These are phyloP conservation scores for Dicyrtomina minuta DNA, from an alignment of 2,888 invertebrate species.

Conservation along the genomic window DNA sequence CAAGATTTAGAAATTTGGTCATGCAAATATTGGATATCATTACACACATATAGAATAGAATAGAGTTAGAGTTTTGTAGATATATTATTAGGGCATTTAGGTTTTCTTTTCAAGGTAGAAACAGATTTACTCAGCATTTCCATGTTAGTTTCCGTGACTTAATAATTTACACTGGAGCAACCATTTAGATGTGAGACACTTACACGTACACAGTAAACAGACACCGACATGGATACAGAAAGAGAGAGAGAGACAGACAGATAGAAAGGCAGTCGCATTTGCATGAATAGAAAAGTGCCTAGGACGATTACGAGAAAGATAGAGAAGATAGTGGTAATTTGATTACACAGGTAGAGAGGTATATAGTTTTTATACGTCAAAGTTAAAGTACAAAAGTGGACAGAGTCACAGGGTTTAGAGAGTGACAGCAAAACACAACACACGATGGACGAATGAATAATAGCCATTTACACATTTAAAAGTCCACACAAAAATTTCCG, in stretches of 20 bases:
- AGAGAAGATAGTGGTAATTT: not conserved
- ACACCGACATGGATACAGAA: conserved; percentile 6
- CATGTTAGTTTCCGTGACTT: too few species aligned
- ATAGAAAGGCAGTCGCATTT: conserved; percentile 11
- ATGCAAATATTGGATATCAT: not conserved
- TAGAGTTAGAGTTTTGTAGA: conserved; percentile 2
- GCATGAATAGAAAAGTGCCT: conserved; percentile 14
- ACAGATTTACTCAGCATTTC: conserved; percentile 3
- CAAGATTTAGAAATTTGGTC: too few species aligned
- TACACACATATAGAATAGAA: conserved; percentile 7
- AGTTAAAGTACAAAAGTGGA: too few species aligned
- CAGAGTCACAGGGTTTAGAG: too few species aligned
- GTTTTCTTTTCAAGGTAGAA: not conserved
- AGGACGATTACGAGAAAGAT: not conserved
- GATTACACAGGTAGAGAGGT: not conserved
- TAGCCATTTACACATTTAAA: too few species aligned
- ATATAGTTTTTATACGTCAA: too few species aligned
- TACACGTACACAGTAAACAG: not conserved
- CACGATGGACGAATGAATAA: too few species aligned
- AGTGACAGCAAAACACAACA: too few species aligned
- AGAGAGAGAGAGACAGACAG: conserved; percentile 10
- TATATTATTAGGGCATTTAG: too few species aligned
- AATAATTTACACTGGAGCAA: too few species aligned
- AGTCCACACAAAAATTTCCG: too few species aligned
- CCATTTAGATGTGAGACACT: conserved; percentile 11